A percentile compares a stretch with the other conserved stretches of the same genome.
These are phyloP conservation scores for Anabas testudineus DNA, from an alignment of 2,797 vertebrate species.

Conservation along the genomic window DNA sequence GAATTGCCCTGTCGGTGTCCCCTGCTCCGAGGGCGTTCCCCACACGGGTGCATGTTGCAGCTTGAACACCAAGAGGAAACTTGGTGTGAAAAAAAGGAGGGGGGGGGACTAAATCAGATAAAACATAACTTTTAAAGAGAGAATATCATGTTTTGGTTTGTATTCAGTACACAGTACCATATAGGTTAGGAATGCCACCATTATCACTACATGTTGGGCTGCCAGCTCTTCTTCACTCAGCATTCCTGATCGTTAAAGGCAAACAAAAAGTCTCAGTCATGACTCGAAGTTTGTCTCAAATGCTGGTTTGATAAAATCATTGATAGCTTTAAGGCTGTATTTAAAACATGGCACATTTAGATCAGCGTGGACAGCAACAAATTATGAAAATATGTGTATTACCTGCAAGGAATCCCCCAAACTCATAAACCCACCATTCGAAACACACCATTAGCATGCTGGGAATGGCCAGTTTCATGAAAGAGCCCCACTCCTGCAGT, in stretches of 20 bases:
- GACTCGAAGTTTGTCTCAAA: neutral
- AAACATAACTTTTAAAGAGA: constrained; percentile 13
- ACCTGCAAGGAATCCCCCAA: constrained; percentile 93
- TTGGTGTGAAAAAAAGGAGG: too few species aligned
- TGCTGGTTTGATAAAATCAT: neutral
- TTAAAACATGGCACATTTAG: too few species aligned
- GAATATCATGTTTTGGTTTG: neutral
- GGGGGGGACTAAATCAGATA: too few species aligned
- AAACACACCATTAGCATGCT: constrained; percentile 93
- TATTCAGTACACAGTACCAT: constrained; percentile 27
- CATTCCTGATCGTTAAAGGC: constrained; percentile 79
- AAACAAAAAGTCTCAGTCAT: neutral
- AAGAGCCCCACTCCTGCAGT: constrained; percentile 92
- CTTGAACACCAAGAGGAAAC: constrained; percentile 90
- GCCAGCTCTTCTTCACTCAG: constrained; percentile 88
- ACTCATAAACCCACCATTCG: constrained; percentile 95
- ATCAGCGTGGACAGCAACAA: too few species aligned
- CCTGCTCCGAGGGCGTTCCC: constrained; percentile 93
- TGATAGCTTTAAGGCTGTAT: too few species aligned
- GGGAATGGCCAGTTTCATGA: constrained; percentile 90
- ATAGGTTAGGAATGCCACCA: constrained; percentile 78
- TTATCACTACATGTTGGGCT: constrained; percentile 89
- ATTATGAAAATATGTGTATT: neutral
- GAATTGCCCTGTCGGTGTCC: constrained; percentile 85
- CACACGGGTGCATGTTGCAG: constrained; percentile 88